A percentile compares a stretch with the other conserved stretches of the same genome.
phyloP scores from a whole-genome alignment of 2,113 vertebrate species.

The Forbesichthys papilliferus region DNA sequence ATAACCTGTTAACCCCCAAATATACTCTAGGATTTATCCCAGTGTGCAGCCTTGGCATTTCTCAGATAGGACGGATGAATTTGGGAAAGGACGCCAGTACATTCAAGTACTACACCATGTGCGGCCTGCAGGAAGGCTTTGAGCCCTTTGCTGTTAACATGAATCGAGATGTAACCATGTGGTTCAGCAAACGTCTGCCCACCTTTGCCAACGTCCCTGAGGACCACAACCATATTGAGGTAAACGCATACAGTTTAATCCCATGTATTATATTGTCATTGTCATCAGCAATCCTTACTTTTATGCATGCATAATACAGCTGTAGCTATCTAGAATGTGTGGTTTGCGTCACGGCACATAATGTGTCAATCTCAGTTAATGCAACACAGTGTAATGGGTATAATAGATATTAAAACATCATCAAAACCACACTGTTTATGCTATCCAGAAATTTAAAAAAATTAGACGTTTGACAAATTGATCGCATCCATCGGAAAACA shows the following conservation, averaged over 20 bases:
- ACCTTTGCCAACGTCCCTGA: slow-evolving; percentile 91
- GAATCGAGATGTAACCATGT: slow-evolving; percentile 96
- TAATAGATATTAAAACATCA: no score
- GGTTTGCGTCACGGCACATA: no score
- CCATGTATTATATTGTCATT: no score
- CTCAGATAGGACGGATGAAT: slow-evolving; percentile 93
- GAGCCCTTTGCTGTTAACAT: slow-evolving; percentile 97
- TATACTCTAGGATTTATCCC: slow-evolving; percentile 86
- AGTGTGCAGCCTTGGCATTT: slow-evolving; percentile 87
- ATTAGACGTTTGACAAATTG: no score
- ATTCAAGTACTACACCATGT: slow-evolving; percentile 98
- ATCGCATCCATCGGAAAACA: no score
- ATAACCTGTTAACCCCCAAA: not conserved
- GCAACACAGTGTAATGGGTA: no score
- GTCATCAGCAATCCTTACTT: no score
- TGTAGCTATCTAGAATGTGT: no score
- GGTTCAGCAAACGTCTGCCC: slow-evolving; percentile 98
- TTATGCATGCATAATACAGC: no score
- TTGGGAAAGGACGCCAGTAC: slow-evolving; percentile 92
- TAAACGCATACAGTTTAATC: slow-evolving; percentile 41
- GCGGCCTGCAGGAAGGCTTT: slow-evolving; percentile 95
- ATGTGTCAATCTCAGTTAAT: no score
- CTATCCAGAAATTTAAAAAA: no score
- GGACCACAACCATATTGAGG: slow-evolving; percentile 88
- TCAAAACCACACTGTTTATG: no score